phyloP scores from a whole-genome alignment of 2,797 vertebrate species.

The Alcedo quadribrachys region DNA sequence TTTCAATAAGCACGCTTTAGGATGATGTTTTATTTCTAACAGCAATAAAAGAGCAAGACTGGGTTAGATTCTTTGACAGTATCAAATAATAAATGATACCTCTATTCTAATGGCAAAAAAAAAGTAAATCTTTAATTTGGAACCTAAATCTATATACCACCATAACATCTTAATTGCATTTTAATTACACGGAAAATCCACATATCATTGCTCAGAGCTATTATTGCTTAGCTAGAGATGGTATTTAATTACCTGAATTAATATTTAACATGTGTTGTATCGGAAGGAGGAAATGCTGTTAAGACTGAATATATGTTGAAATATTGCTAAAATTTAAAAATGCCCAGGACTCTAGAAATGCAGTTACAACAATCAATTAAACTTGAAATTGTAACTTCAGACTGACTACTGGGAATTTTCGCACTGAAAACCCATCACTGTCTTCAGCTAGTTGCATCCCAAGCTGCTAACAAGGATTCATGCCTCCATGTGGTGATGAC shows the following conservation, averaged over 20 bases:
- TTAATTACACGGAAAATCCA: conserved; percentile 31
- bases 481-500: not conserved
- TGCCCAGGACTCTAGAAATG: not conserved
- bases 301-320: not conserved
- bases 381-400: not conserved
- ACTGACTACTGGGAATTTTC: not conserved
- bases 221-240: not conserved
- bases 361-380: not conserved
- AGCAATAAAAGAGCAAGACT: not conserved
- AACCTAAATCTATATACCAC: not conserved
- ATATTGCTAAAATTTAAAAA: conserved; percentile 27
- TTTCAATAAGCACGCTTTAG: not conserved
- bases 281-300: not conserved
- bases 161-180: conserved; percentile 9
- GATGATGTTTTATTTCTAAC: not conserved
- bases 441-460: not conserved
- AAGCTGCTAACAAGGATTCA: not conserved
- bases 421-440: not conserved
- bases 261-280: conserved; percentile 22
- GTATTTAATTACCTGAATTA: conserved; percentile 40
- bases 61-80: not conserved
- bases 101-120: not conserved
- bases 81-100: not conserved
- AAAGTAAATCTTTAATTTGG: not conserved
- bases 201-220: not conserved